Evolutionary conservation across 2,113 vertebrate genomes (phyloP).

Genomic region (Pachyramphus minor): DNA sequence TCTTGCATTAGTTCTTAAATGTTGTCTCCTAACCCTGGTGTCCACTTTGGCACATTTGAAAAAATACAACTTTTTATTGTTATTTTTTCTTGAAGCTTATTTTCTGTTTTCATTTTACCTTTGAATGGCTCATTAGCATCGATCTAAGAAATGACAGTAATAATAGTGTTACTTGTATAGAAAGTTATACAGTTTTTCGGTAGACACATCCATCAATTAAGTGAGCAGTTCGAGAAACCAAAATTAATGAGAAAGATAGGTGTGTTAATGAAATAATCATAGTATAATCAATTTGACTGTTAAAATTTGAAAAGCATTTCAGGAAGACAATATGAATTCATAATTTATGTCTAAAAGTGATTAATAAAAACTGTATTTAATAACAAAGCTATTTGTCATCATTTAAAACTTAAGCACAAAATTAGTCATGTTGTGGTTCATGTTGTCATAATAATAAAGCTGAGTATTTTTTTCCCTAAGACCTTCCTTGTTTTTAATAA

Average conservation of each 20-base stretch:
- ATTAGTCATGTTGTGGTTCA: slow-evolving; percentile 74
- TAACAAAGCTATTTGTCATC: slow-evolving; percentile 87
- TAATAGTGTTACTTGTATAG: slow-evolving; percentile 81
- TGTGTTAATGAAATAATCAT: slow-evolving; percentile 90
- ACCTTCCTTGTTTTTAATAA: slow-evolving; percentile 54
- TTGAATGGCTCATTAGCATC: slow-evolving; percentile 77
- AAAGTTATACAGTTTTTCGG: slow-evolving; percentile 78
- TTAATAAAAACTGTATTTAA: slow-evolving; percentile 87
- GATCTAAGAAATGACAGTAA: slow-evolving; percentile 81
- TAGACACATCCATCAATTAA: slow-evolving; percentile 87
- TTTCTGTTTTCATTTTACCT: slow-evolving; percentile 70
- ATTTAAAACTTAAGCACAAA: slow-evolving; percentile 79
- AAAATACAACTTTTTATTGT: background rate
- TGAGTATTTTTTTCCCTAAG: slow-evolving; percentile 38
- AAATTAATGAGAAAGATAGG: slow-evolving; percentile 89
- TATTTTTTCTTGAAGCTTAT: slow-evolving; percentile 41
- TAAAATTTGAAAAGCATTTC: slow-evolving; percentile 86
- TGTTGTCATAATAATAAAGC: slow-evolving; percentile 75
- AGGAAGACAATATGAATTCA: slow-evolving; percentile 82
- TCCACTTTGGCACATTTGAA: background rate
- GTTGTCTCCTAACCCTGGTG: background rate
- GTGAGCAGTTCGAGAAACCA: slow-evolving; percentile 76
- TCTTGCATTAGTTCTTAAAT: background rate
- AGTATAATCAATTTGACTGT: slow-evolving; percentile 89
- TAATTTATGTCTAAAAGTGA: slow-evolving; percentile 84